A percentile compares a stretch with the other conserved stretches of the same genome.
phyloP scores from a whole-genome alignment of 1,140 invertebrate species.

The Sitobion miscanthi region DNA sequence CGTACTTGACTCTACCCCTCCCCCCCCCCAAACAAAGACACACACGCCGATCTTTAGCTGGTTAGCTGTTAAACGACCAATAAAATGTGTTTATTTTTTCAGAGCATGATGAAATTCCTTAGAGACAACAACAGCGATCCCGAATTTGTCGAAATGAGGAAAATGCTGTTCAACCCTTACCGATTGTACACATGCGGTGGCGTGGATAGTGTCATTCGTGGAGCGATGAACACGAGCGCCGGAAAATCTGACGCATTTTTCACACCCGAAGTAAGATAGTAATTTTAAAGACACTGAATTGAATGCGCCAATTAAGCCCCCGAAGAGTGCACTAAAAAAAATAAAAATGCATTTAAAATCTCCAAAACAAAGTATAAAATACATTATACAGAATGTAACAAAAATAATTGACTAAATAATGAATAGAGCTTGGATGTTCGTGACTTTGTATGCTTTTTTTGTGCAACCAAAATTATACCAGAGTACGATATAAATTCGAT shows the following conservation, averaged over 20 bases:
- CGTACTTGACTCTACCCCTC: too few relatives aligned
- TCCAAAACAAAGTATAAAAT: too few relatives aligned
- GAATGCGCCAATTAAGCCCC: not conserved
- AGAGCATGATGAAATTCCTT: constrained; percentile 73
- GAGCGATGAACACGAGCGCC: constrained; percentile 72
- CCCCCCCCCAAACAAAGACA: too few relatives aligned
- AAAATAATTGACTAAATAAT: too few relatives aligned
- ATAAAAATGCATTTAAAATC: not conserved
- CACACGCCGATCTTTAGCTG: not conserved
- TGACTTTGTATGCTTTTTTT: too few relatives aligned
- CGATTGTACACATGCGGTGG: constrained; percentile 70
- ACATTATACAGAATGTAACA: too few relatives aligned
- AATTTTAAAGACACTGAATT: not conserved
- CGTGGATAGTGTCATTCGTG: constrained; percentile 69
- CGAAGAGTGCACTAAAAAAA: not conserved
- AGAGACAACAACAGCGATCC: constrained; percentile 68
- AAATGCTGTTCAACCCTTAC: constrained; percentile 85
- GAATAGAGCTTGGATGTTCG: too few relatives aligned
- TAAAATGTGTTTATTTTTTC: constrained; percentile 8
- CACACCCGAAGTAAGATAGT: constrained; percentile 68
- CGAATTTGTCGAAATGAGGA: constrained; percentile 76
- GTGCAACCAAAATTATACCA: too few relatives aligned
- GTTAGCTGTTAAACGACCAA: not conserved
- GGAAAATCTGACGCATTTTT: constrained; percentile 74
- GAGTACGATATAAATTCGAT: too few relatives aligned